phyloP scores from a whole-genome alignment of 2,888 invertebrate species.

The Alentia gelatinosa region DNA sequence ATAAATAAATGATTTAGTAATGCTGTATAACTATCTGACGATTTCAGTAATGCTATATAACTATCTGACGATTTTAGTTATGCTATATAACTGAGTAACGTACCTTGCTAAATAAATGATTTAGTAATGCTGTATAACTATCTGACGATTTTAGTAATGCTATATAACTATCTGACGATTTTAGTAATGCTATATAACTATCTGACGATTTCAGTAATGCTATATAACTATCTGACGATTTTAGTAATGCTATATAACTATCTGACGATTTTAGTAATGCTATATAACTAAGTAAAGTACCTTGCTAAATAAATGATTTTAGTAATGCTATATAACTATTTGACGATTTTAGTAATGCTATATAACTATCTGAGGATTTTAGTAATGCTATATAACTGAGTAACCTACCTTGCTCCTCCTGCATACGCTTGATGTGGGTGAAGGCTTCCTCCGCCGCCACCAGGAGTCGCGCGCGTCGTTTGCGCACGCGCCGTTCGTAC shows the following conservation, averaged over 20 bases:
- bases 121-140: too few relatives aligned
- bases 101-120: too few relatives aligned
- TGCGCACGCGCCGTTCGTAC: slow-evolving; percentile 94
- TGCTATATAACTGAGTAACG: not conserved
- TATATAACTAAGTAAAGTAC: not conserved
- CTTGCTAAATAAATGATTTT: not conserved
- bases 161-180: too few relatives aligned
- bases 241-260: not conserved
- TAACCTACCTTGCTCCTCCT: slow-evolving; percentile 82
- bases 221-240: not conserved
- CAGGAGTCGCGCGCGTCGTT: slow-evolving; percentile 92
- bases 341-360: not conserved
- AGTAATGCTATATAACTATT: not conserved
- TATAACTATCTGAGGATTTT: not conserved
- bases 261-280: not conserved
- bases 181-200: too few relatives aligned
- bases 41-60: not conserved
- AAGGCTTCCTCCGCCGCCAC: slow-evolving; percentile 98
- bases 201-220: too few relatives aligned
- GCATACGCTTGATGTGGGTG: slow-evolving; percentile 94
- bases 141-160: too few relatives aligned
- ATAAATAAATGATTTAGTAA: too few relatives aligned
- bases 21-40: not conserved
- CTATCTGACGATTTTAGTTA: not conserved
- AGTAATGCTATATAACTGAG: not conserved